Conservation (phyloP, 2,888 invertebrate genomes). For the Spisula solida region DNA sequence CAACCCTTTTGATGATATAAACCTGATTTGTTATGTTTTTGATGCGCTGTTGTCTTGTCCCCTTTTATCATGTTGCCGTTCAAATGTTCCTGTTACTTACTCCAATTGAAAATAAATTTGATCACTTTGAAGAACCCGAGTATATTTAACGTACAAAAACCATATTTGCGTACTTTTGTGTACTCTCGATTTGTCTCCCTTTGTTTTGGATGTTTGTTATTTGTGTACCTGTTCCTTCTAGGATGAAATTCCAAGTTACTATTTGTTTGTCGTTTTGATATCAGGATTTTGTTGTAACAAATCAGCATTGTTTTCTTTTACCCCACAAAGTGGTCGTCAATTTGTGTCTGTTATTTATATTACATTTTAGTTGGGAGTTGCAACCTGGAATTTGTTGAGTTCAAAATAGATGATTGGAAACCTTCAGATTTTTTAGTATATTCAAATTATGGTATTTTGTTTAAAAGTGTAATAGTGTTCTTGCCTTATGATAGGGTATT, state of each 20-base stretch:
- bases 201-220: neutral
- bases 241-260: neutral
- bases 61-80: too few relatives aligned
- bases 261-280: neutral
- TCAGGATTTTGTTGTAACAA: neutral
- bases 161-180: neutral
- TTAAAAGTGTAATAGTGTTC: too few relatives aligned
- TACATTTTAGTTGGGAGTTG: neutral
- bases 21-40: too few relatives aligned
- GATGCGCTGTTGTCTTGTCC: too few relatives aligned
- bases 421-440: too few relatives aligned
- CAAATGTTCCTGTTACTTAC: too few relatives aligned
- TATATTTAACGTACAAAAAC: neutral
- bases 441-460: too few relatives aligned
- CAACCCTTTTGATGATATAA: too few relatives aligned
- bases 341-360: conserved; percentile 14
- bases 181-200: neutral
- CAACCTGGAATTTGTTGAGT: neutral
- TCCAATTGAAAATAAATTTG: too few relatives aligned
- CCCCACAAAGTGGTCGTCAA: neutral
- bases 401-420: too few relatives aligned
- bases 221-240: neutral
- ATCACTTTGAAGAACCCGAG: too few relatives aligned
- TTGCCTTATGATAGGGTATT: too few relatives aligned
- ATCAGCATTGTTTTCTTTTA: neutral